Evolutionary conservation across 2,888 invertebrate species (phyloP).

Genomic region (Biston stratarius): DNA sequence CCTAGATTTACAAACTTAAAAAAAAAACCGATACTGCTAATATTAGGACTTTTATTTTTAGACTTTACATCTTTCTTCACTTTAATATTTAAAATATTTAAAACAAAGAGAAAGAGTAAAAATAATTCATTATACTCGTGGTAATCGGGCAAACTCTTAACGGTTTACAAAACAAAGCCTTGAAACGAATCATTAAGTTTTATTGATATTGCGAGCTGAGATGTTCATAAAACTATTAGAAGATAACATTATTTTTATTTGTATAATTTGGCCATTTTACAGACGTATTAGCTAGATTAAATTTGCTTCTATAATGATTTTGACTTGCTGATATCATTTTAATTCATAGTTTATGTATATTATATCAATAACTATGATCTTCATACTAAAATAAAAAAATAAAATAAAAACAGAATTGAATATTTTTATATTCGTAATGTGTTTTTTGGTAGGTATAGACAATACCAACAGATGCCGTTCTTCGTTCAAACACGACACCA

Average conservation of each 20-base stretch:
- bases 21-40: no score
- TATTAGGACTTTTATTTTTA: no score
- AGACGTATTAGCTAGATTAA: conserved; percentile 1
- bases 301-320: conserved; percentile 9
- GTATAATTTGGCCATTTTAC: conserved; percentile 32
- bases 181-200: conserved; percentile 43
- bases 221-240: conserved; percentile 7
- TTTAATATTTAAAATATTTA: no score
- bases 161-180: conserved; percentile 27
- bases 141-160: conserved; percentile 20
- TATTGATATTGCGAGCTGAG: conserved; percentile 33
- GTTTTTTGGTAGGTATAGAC: neutral
- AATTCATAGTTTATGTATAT: conserved; percentile 4
- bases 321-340: conserved; percentile 7
- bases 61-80: no score
- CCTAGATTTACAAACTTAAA: no score
- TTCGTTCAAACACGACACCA: no score
- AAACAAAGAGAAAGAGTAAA: no score
- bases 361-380: neutral
- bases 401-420: neutral
- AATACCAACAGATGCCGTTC: no score
- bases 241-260: conserved; percentile 31
- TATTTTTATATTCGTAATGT: no score
- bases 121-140: conserved; percentile 6
- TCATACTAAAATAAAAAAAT: neutral